These are phyloP conservation scores for Beris morrisii DNA, from an alignment of 2,888 invertebrate genomes.

Conservation along the genomic window DNA sequence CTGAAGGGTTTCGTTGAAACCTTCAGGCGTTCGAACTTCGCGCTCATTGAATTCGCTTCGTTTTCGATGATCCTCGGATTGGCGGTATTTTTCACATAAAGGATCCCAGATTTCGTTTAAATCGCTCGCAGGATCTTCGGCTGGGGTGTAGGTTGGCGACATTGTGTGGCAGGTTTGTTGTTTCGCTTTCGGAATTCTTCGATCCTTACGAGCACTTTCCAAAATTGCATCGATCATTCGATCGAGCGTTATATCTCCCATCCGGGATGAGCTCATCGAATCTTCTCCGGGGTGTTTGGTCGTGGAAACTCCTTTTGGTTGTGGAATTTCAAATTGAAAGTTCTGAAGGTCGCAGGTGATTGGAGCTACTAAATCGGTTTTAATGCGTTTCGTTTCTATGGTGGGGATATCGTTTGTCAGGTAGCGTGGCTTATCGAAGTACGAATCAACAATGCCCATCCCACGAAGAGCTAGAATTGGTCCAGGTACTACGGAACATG, in stretches of 20 bases:
- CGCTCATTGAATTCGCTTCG: constrained; percentile 46
- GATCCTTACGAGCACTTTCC: constrained; percentile 53
- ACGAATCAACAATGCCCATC: constrained; percentile 52
- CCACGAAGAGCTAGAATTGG: constrained; percentile 53
- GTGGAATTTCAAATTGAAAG: neutral
- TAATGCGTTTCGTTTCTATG: constrained; percentile 32
- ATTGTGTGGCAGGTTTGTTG: constrained; percentile 40
- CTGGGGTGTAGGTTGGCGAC: constrained; percentile 53
- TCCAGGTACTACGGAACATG: constrained; percentile 50
- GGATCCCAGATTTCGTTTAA: constrained; percentile 53
- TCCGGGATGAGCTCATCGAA: constrained; percentile 50
- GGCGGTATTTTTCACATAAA: constrained; percentile 41
- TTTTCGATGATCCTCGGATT: constrained; percentile 32
- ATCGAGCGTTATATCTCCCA: constrained; percentile 54
- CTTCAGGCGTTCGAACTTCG: constrained; percentile 49
- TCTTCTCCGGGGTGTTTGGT: constrained; percentile 33
- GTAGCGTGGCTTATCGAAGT: constrained; percentile 55
- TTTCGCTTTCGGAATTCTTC: constrained; percentile 42
- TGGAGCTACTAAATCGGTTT: constrained; percentile 12
- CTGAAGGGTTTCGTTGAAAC: constrained; percentile 12
- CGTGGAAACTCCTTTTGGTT: neutral
- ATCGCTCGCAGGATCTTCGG: constrained; percentile 56
- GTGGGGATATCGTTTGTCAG: constrained; percentile 42
- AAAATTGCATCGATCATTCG: constrained; percentile 56
- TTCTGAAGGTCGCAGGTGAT: neutral